phyloP scores from a whole-genome alignment of 2,797 vertebrate species.

The Stomatorhinus walkeri region DNA sequence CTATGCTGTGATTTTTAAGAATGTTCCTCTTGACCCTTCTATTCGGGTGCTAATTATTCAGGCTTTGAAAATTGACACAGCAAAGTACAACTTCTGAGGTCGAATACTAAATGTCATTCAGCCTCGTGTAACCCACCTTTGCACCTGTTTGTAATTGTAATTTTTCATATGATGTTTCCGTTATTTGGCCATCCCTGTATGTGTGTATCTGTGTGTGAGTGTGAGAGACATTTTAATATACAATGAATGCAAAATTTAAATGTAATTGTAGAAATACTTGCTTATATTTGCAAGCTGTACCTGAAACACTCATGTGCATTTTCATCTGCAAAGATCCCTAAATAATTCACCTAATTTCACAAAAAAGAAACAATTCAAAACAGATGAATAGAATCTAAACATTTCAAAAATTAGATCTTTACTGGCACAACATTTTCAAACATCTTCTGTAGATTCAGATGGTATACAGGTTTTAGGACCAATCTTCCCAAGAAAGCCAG shows the following conservation, averaged over 20 bases:
- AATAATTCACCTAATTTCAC: not conserved
- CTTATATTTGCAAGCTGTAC: not conserved
- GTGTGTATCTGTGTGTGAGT: not conserved
- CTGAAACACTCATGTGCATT: not conserved
- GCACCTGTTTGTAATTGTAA: not conserved
- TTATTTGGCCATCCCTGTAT: not conserved
- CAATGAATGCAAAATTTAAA: not conserved
- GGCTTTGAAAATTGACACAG: not conserved
- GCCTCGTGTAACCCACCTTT: not conserved
- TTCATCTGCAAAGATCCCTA: not conserved
- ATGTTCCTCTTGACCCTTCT: not conserved
- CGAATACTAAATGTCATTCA: not conserved
- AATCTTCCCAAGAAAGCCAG: not conserved
- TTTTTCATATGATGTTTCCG: not conserved
- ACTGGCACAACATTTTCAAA: not conserved
- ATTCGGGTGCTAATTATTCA: not conserved
- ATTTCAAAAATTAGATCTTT: not conserved
- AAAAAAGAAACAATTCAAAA: not conserved
- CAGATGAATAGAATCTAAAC: not conserved
- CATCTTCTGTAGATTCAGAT: not conserved
- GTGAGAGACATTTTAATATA: not conserved
- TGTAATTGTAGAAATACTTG: not conserved
- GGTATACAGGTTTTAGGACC: not conserved
- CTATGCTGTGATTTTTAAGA: not conserved
- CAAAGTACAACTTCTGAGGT: not conserved